Evolutionary conservation across 2,797 vertebrate species (phyloP), one percentile per base, ranked within the genome.

Genomic region (Siniperca obscura): DNA sequence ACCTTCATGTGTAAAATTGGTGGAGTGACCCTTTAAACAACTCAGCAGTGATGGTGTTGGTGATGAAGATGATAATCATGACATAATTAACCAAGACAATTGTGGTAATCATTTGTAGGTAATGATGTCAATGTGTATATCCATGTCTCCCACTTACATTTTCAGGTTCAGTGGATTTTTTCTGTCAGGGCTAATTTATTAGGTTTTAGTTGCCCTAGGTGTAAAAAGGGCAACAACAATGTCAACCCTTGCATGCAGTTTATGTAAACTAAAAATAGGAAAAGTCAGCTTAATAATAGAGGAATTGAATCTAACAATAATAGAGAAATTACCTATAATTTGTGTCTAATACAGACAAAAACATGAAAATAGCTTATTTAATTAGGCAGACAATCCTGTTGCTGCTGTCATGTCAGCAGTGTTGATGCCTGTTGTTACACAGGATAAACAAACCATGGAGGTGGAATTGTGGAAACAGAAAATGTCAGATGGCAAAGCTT

Each of bases 401-500:
- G 12, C 19, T 38, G 38, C 46, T 22, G 52, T 76, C 64, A 55
- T 70, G 71, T 73, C 71, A 30, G 44, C 52, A 0, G 21, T 16
- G 46, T 12, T 42, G 59, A 53, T 52, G 60, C 60, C 34, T 56
- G 21, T 57, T 71, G 80, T 70, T 59, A 9, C 25, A 52, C 50
- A 73, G 67, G 19, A 50, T 59, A 74, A 74, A 80, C 62, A 75
- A 82, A 72, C 13, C 55, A 40, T 38, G 50, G 42, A 75, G 70
- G 61, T 56, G 56, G 44, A 74, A 68, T 36, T 48, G 50, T 52
- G n/a, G 27, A 78, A 81, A 62, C 73, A 66, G 55, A 53, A 59
- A 81, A 85, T 83, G 76, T 85, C 85, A 77, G 34, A 78, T 38
- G 38, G 48, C 52, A 72, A 40, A 60, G 57, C 71, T 68, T 81